A percentile compares a stretch with the other conserved stretches of the same genome.
These are phyloP conservation scores for Gambusia holbrooki DNA, from an alignment of 2,113 vertebrate genomes.

Conservation along the genomic window DNA sequence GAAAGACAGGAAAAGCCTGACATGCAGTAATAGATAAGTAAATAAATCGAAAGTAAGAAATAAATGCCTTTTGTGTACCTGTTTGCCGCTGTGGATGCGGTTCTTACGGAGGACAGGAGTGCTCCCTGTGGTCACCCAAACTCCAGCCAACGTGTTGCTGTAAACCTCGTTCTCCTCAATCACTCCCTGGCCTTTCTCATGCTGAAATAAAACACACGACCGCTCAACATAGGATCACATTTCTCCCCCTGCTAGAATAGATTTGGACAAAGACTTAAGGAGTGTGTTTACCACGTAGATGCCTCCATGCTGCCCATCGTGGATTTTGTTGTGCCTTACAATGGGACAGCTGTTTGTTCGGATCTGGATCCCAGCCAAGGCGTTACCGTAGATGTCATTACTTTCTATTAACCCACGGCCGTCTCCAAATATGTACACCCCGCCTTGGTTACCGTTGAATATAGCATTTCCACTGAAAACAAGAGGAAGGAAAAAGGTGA, in stretches of 20 bases:
- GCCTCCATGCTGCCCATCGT: conserved; percentile 97
- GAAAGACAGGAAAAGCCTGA: too few species aligned
- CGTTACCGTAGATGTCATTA: conserved; percentile 99
- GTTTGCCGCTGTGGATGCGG: conserved; percentile 98
- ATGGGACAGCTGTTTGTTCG: conserved; percentile 99
- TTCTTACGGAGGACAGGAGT: conserved; percentile 97
- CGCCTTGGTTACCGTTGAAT: conserved; percentile 99
- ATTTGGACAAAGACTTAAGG: not conserved
- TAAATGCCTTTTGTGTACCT: conserved; percentile 76
- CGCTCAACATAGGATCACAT: not conserved
- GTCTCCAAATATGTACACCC: conserved; percentile 99
- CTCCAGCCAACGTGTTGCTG: conserved; percentile 98
- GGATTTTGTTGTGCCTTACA: conserved; percentile 99
- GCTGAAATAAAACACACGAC: conserved; percentile 75
- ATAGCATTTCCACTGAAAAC: conserved; percentile 94
- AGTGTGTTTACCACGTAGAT: conserved; percentile 94
- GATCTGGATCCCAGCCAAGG: conserved; percentile 98
- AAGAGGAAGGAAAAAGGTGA: not conserved
- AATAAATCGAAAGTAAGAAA: too few species aligned
- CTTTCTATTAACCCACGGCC: conserved; percentile 99
- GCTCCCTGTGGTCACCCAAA: conserved; percentile 99
- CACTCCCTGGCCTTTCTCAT: conserved; percentile 98
- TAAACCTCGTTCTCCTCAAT: conserved; percentile 99
- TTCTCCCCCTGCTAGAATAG: not conserved
- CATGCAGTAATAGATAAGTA: too few species aligned